These are phyloP conservation scores for Chelonus formosanus DNA, from an alignment of 2,888 invertebrate species.

Conservation along the genomic window DNA sequence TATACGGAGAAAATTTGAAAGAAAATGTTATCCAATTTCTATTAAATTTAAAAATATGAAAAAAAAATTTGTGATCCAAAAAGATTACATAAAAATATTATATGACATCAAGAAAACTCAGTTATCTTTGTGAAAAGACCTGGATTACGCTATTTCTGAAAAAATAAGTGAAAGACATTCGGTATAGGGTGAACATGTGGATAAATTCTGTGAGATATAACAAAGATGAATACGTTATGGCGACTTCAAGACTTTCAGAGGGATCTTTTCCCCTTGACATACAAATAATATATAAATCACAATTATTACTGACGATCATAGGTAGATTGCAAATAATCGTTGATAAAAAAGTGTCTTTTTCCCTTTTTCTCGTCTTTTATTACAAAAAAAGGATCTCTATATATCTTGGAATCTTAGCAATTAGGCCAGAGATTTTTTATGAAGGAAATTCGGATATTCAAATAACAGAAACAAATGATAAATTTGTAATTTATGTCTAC, in stretches of 20 bases:
- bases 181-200: slow-evolving; percentile 16
- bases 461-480: background rate
- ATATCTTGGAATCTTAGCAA: background rate
- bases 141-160: slow-evolving; percentile 4
- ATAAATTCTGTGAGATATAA: slow-evolving; percentile 18
- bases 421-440: background rate
- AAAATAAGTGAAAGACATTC: slow-evolving; percentile 11
- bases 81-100: slow-evolving; percentile 11
- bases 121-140: slow-evolving; percentile 1
- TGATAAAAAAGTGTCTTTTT: slow-evolving; percentile 1
- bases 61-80: slow-evolving; percentile 4
- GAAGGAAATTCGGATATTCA: slow-evolving; percentile 2
- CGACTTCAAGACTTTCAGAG: slow-evolving; percentile 29
- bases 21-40: background rate
- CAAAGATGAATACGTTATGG: slow-evolving; percentile 30
- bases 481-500: background rate
- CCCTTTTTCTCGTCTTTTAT: background rate
- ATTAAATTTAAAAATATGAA: slow-evolving; percentile 2
- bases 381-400: background rate
- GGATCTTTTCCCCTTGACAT: slow-evolving; percentile 14
- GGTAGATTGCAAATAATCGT: slow-evolving; percentile 5
- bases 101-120: slow-evolving; percentile 2
- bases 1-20: slow-evolving; percentile 26
- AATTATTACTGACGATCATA: slow-evolving; percentile 29
- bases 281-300: slow-evolving; percentile 30